phyloP scores from a whole-genome alignment of 1,140 invertebrate species.

The Panagrolaimus sp. region DNA sequence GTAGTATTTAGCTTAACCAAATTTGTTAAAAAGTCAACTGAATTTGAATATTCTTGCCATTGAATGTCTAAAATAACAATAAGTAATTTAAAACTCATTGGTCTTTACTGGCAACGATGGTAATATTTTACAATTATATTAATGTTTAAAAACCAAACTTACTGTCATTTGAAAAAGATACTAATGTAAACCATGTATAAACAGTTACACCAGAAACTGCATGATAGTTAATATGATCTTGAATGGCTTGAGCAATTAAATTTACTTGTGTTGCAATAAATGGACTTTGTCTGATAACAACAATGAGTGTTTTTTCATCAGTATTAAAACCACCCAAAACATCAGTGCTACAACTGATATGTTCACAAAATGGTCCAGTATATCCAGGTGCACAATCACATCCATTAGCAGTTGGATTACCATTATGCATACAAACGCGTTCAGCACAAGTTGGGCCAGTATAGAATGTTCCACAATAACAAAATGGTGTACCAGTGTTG shows the following conservation, averaged over 20 bases:
- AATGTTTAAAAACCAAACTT: neutral
- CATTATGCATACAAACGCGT: conserved; percentile 38
- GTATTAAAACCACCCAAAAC: conserved; percentile 18
- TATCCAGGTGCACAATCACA: conserved; percentile 31
- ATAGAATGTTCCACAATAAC: conserved; percentile 36
- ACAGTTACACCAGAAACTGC: conserved; percentile 9
- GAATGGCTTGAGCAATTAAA: conserved; percentile 24
- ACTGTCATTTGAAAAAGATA: conserved; percentile 28
- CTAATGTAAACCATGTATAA: conserved; percentile 26
- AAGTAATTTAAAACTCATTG: too few species aligned
- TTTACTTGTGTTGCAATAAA: conserved; percentile 22
- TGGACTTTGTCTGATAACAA: conserved; percentile 24
- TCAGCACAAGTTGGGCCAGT: conserved; percentile 31
- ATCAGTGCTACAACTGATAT: conserved; percentile 26
- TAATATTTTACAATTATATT: neutral
- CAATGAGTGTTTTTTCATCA: conserved; percentile 31
- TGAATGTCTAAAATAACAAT: neutral
- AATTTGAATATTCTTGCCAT: neutral
- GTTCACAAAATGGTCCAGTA: conserved; percentile 30
- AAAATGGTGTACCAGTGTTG: conserved; percentile 16
- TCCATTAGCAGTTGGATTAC: conserved; percentile 19
- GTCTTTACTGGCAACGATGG: too few species aligned
- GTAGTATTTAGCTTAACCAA: conserved; percentile 7
- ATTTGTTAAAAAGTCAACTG: conserved; percentile 5
- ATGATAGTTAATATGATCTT: neutral